phyloP scores from a whole-genome alignment of 2,888 invertebrate species.

The Ophion ventricosus region DNA sequence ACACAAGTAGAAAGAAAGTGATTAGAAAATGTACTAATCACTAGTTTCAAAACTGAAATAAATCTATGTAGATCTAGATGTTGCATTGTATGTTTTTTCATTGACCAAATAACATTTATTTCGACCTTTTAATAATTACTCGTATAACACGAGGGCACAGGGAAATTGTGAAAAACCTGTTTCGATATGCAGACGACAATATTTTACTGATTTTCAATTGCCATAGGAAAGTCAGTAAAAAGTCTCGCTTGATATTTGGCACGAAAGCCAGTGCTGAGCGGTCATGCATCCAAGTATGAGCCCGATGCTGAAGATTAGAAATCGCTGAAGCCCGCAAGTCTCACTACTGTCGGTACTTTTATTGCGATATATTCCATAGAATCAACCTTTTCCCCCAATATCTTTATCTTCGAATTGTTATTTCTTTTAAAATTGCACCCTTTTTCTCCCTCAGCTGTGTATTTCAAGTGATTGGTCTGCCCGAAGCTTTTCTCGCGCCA shows the following conservation, averaged over 20 bases:
- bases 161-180: too few species aligned
- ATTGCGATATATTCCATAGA: neutral
- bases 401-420: constrained; percentile 2
- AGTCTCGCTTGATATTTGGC: too few species aligned
- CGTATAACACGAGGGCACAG: neutral
- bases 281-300: too few species aligned
- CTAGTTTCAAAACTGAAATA: too few species aligned
- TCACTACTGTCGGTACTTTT: neutral
- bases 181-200: too few species aligned
- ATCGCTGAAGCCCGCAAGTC: too few species aligned
- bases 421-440: constrained; percentile 1
- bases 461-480: neutral
- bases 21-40: neutral
- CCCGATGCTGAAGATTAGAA: too few species aligned
- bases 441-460: neutral
- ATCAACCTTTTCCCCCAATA: neutral
- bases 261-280: too few species aligned
- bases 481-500: constrained; percentile 18
- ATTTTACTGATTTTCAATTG: too few species aligned
- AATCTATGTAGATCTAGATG: too few species aligned
- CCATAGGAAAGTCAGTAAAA: too few species aligned
- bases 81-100: neutral
- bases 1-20: constrained; percentile 5
- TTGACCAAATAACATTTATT: neutral
- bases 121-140: neutral